Base-by-base conservation (phyloP, 1,140 invertebrate genomes). In the Halictus rubicundus region DNA sequence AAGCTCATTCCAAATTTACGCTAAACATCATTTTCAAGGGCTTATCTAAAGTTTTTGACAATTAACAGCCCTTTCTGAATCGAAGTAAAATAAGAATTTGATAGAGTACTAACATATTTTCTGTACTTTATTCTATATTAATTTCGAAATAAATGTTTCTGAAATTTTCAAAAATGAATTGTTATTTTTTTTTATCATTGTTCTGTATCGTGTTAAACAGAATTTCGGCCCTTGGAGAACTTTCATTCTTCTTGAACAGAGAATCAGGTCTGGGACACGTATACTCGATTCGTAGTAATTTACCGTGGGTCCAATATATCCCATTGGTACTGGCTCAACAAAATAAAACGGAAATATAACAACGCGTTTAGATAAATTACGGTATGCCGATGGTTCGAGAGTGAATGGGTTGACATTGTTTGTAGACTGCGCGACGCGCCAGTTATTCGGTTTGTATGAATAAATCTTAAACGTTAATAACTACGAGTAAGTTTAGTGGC, bases 381-480 rank as follows among this genome's bases (percentile, higher is more conserved):
- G 46, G 66, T 76, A 19, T 80, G 49, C 60, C 71, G 54, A 39
- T 49, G 46, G 39, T 42, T 59, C 54, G 42, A 21, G 73, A 37
- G 25, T 64, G 73, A 63, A 77, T 64, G 46, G 25, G 39, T 60
- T 64, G 32, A 63, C 52, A 76, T 76, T 14, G 63, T 68, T 75
- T 59, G 16, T 76, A 68, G 78, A 54, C 19, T 76, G 68, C 42
- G 25, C 49, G 57, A 66, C 27, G 63, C 65, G 54, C 39, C 68
- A 69, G 42, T 0, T 70, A 63, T 63, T 71, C 59, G 61, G 46
- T 63, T 78, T 71, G 63, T 78, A 71, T 25, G 63, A 63, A 64
- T 78, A 63, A 71, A 71, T 27, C 32, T 39, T 54, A 76, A 68
- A 19, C 16, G 25, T 68, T 49, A 25, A 68, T 27, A 10, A n/a